Base-by-base conservation (phyloP, 2,888 invertebrate species). In the Melanostoma mellinum region DNA sequence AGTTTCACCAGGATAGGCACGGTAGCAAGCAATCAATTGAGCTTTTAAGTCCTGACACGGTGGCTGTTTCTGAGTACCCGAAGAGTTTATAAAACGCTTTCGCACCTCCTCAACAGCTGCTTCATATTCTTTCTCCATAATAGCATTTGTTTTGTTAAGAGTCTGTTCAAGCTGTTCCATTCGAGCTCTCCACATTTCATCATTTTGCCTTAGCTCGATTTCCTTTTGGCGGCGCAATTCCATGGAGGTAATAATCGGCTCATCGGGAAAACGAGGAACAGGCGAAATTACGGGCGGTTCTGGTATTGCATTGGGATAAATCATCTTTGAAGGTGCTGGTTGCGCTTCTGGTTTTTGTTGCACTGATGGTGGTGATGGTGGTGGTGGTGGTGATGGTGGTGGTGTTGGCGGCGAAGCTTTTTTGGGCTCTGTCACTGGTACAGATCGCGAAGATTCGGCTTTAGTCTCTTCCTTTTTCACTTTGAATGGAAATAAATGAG, bases 1-100 rank as follows among this genome's bases (percentile, higher is more conserved):
- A 9, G 93, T 93, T 88, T 94, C 93, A 58, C 92, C 92, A 4
- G 93, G 92, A 92, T 94, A 88, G 4, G 92, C 90, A 86, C 92
- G 92, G 87, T 94, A 94, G 87, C 94, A 94, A 81, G 93, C 92
- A 73, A 94, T 90, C 8, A 94, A 92, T 86, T 92, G 92, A 38
- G 92, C 90, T 87, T 93, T 93, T 6, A 92, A 91, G 65, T 92
- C 92, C 77, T 92, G 90, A 86, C 94, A 94, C 4, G 94, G 93
- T 6, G 93, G 92, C 77, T 89, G 87, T 85, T 91, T 90, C 72
- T 89, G 89, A 42, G 88, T 82, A 4, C 89, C 88, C 0, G 91
- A 88, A 2, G 90, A 89, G 79, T 88, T 90, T 4, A 89, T 88
- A 81, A 92, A 92, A 8, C 90, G 89, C 58, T 89, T 90, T 40